Conservation (phyloP, 2,797 vertebrate species). For the Catostomus latipinnis region DNA sequence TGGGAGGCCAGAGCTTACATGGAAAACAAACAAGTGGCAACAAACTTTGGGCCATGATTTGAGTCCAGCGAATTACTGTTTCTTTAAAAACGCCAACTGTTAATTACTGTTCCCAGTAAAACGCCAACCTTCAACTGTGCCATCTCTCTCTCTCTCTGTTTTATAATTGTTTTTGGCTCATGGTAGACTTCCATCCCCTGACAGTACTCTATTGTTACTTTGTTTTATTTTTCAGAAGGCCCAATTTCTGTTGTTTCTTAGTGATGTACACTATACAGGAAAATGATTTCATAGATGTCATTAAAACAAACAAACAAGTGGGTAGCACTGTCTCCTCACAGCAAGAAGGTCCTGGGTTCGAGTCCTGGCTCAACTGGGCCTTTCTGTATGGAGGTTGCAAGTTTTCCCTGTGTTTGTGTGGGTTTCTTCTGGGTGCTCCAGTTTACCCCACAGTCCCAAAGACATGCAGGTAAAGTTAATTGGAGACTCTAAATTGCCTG, state of each 20-base stretch:
- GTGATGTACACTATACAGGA: neutral
- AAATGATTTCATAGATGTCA: conserved; percentile 5
- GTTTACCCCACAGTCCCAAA: no score
- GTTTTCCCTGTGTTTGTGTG: no score
- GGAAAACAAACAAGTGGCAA: conserved; percentile 74
- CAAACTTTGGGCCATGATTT: conserved; percentile 73
- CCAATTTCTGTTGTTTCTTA: conserved; percentile 10
- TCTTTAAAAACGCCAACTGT: no score
- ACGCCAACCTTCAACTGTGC: neutral
- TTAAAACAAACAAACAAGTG: no score
- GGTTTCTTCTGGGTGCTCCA: no score
- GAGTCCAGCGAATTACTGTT: conserved; percentile 67
- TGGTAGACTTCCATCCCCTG: conserved; percentile 24
- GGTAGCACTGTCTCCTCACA: no score
- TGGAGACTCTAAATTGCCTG: no score
- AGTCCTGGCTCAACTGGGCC: no score
- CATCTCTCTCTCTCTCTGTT: neutral
- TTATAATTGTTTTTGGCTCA: conserved; percentile 27
- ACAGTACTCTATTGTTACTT: conserved; percentile 11
- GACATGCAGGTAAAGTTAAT: no score
- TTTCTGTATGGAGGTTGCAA: no score
- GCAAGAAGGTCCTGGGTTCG: no score
- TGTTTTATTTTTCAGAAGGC: conserved; percentile 33
- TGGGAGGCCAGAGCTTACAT: conserved; percentile 68
- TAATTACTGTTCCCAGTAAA: neutral